Evolutionary conservation across 2,888 invertebrate species (phyloP), one percentile per base, ranked within the genome.

Genomic region (Mimas tiliae): DNA sequence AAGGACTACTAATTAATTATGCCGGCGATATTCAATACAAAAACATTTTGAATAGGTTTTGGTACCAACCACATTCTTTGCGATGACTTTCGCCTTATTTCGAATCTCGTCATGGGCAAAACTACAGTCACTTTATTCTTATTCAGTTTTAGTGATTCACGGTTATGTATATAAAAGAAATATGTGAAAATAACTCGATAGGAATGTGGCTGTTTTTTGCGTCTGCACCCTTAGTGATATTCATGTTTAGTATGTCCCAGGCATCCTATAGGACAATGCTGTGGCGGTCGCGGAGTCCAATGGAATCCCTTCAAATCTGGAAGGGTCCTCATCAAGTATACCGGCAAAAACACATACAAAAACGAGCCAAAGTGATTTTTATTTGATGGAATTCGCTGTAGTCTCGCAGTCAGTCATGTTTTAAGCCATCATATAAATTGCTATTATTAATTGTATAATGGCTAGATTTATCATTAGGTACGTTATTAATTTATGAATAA

Each of bases 341-440:
- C 85, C 80, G 76, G 81, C 88, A 91, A 93, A 92, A 93, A 92
- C 84, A 77, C 47, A 67, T 72, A 81, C 90, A 92, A 93, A 93
- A 93, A 92, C 82, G 72, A 74, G 73, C 76, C 81, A 75, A 79
- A 81, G 81, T 78, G 88, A 91, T 91, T 93, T 91, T 93, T 93
- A 89, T 93, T 91, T 90, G 89, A 91, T 85, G 88, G 92, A 91
- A 90, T 93, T 89, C 89, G 80, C 82, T 81, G 74, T 72, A 77
- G 78, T 72, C 72, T 74, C 66, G 45, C 19, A 65, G 67, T 33
- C 27, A 1, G 47, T 16, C 62, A 48, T 47, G 52, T 53, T 63
- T 16, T 52, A 11, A 19, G 16, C 21, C n/a, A 38, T 48, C 12
- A 65, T 58, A 21, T 47, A 21, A 8, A 45, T 14, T 62, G 14